Conservation (phyloP, 2,113 vertebrate genomes). For the Corythoichthys intestinalis region DNA sequence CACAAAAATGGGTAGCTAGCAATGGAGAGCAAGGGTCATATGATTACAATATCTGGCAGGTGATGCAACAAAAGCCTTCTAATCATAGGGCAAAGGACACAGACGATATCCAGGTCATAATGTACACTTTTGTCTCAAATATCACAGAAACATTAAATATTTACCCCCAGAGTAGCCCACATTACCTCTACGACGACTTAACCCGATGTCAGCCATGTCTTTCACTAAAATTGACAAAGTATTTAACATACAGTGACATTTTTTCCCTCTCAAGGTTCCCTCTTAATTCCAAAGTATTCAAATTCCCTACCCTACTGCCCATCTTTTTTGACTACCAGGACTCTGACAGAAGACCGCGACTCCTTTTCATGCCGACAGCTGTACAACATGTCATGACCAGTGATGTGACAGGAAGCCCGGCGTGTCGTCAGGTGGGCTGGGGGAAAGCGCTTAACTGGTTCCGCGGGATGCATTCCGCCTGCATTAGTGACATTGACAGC, state of each 20-base stretch:
- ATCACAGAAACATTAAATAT: background rate
- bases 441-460: slow-evolving; percentile 64
- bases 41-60: slow-evolving; percentile 49
- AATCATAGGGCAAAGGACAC: slow-evolving; percentile 17
- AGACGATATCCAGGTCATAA: background rate
- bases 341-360: slow-evolving; percentile 5
- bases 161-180: background rate
- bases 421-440: slow-evolving; percentile 56
- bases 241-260: background rate
- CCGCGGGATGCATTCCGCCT: slow-evolving; percentile 47
- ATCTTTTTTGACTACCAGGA: background rate
- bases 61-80: slow-evolving; percentile 57
- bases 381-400: slow-evolving; percentile 25
- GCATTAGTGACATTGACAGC: slow-evolving; percentile 45
- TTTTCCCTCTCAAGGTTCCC: background rate
- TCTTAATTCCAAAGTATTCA: background rate
- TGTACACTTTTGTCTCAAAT: background rate
- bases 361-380: slow-evolving; percentile 28
- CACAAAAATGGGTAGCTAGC: background rate
- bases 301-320: slow-evolving; percentile 28
- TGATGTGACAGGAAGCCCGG: slow-evolving; percentile 31
- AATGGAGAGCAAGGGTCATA: slow-evolving; percentile 50
- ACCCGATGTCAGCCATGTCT: too few species aligned
- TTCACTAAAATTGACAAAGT: background rate
- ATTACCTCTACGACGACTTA: background rate